Evolutionary conservation across 2,888 invertebrate species (phyloP).

Genomic region (Ornithoptera priamus): DNA sequence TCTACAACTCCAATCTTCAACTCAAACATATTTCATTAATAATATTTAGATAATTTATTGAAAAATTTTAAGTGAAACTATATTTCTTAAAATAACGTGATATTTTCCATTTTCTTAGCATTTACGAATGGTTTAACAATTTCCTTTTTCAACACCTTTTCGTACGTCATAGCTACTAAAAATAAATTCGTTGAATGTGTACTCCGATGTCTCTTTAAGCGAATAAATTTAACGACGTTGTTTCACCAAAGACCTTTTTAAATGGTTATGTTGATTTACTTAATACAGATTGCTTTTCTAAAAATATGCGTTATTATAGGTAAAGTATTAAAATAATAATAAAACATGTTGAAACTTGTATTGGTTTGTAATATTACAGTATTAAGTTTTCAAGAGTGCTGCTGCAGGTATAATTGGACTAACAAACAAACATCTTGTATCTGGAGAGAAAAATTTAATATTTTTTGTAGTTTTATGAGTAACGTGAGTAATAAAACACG

Average conservation of each 20-base stretch:
- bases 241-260: not conserved
- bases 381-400: too few species aligned
- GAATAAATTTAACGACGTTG: slow-evolving; percentile 7
- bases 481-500: too few species aligned
- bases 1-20: too few species aligned
- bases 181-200: not conserved
- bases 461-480: too few species aligned
- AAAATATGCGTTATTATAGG: too few species aligned
- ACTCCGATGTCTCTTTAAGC: not conserved
- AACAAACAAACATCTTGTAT: too few species aligned
- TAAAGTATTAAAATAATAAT: too few species aligned
- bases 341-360: too few species aligned
- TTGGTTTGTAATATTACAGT: too few species aligned
- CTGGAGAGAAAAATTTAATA: too few species aligned
- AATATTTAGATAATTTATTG: not conserved
- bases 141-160: too few species aligned
- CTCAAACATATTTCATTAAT: not conserved
- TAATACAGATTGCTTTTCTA: not conserved
- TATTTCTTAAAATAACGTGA: not conserved
- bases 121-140: not conserved
- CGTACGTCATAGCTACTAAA: not conserved
- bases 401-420: too few species aligned
- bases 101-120: not conserved
- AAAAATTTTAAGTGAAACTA: not conserved
- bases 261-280: not conserved